Evolutionary conservation across 2,113 vertebrate species (phyloP).

Genomic region (Xiphorhynchus elegans): DNA sequence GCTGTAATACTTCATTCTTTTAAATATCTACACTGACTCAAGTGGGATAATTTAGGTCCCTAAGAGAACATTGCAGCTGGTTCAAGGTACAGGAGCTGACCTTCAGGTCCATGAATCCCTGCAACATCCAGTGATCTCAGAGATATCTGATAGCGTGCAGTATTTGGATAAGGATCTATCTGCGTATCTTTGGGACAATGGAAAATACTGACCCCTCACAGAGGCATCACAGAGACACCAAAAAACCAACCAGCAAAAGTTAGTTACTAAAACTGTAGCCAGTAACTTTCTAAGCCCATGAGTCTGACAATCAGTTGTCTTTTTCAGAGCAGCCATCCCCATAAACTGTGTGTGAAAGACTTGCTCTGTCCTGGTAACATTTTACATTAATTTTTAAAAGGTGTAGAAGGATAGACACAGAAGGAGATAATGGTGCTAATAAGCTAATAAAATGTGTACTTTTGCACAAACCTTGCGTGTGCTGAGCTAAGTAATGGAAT

Average conservation of each 20-base stretch:
- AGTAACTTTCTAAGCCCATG: neutral
- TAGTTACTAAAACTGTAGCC: constrained; percentile 5
- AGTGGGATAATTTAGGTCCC: neutral
- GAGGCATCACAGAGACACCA: neutral
- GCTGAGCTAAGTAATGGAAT: neutral
- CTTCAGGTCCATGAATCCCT: neutral
- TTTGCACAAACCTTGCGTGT: neutral
- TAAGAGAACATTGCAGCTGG: neutral
- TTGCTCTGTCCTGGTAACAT: neutral
- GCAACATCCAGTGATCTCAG: neutral
- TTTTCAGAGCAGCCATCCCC: neutral
- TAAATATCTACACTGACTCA: neutral
- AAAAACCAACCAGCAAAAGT: neutral
- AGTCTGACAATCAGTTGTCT: neutral
- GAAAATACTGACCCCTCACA: neutral
- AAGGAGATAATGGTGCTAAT: neutral
- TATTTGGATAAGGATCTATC: neutral
- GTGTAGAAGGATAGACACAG: neutral
- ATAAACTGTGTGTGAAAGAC: neutral
- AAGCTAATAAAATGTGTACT: neutral
- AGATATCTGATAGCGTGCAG: neutral
- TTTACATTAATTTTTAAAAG: neutral
- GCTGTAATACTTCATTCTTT: neutral
- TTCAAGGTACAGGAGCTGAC: neutral
- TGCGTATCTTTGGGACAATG: neutral